These are phyloP conservation scores for Arizona elegans DNA, from an alignment of 2,113 vertebrate species.

Conservation along the genomic window DNA sequence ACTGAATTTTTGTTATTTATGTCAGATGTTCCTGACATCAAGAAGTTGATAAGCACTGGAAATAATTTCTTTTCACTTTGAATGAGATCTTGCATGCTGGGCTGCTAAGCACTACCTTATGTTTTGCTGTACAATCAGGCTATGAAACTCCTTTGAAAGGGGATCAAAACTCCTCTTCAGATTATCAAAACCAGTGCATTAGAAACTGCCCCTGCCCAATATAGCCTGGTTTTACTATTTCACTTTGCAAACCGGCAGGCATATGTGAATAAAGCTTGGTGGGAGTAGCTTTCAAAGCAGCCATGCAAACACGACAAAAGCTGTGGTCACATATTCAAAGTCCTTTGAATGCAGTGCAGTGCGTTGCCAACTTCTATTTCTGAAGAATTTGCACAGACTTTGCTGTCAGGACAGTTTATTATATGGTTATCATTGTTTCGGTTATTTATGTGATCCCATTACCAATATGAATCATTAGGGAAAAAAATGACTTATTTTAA, in stretches of 20 bases:
- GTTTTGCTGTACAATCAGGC: background rate
- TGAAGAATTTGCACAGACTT: background rate
- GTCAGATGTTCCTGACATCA: background rate
- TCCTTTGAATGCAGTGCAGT: background rate
- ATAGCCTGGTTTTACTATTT: background rate
- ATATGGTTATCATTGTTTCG: background rate
- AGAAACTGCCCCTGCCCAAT: background rate
- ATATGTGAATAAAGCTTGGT: background rate
- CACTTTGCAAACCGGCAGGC: background rate
- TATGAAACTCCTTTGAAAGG: background rate
- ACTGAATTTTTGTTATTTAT: background rate
- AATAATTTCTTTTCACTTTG: background rate
- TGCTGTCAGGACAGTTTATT: background rate
- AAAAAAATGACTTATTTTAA: background rate
- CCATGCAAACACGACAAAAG: background rate
- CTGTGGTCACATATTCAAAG: background rate
- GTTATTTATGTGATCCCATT: background rate
- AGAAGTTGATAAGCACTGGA: background rate
- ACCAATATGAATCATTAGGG: background rate
- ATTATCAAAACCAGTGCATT: background rate
- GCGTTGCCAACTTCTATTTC: background rate
- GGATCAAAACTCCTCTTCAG: background rate
- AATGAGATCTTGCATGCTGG: background rate
- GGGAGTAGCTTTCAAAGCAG: background rate
- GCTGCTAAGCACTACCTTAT: background rate